Evolutionary conservation across 2,888 invertebrate genomes (phyloP), one percentile per base, ranked within the genome.

Genomic region (Hypomecis punctinalis): DNA sequence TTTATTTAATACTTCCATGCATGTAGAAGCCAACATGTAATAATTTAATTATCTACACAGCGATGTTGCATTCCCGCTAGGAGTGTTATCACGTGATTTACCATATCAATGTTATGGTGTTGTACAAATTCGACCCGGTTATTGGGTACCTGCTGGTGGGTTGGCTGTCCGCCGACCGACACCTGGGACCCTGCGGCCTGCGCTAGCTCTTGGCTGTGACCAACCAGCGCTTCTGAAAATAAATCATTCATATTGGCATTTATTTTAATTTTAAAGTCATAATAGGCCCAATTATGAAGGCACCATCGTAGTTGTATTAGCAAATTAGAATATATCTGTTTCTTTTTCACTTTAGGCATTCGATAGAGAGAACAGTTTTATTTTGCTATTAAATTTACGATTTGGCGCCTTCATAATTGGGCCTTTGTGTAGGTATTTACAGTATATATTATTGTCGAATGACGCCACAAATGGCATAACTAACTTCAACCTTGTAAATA

Each of bases 61-160:
- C 85, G 72, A 78, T 69, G 79, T 77, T 73, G 78, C 91, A 91
- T 90, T 90, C 91, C 85, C 71, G 86, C 87, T 85, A 89, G 73
- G 80, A 81, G 79, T 85, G 84, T 90, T 88, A 89, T 85, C 88
- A 87, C 84, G 62, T 87, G 82, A 91, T 90, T 92, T 93, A 93
- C 93, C 93, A 93, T 91, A 90, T 93, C 92, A 87, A 91, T 90
- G 89, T 88, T 92, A 92, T 93, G 93, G 89, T 93, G 93, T 87
- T 91, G 91, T 83, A 93, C 88, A 91, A 93, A 92, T 80, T 92
- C 93, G 85, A 93, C 90, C 89, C 93, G 91, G 72, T 87, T 91
- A 89, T 86, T 93, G 90, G 93, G 89, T 91, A 93, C 93, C 90
- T 93, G 93, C 82, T 93, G 93, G 61, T 90, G 91, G 74, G 93